Evolutionary conservation across 2,888 invertebrate species (phyloP), one percentile per base, ranked within the genome.

Genomic region (Phortica magna): DNA sequence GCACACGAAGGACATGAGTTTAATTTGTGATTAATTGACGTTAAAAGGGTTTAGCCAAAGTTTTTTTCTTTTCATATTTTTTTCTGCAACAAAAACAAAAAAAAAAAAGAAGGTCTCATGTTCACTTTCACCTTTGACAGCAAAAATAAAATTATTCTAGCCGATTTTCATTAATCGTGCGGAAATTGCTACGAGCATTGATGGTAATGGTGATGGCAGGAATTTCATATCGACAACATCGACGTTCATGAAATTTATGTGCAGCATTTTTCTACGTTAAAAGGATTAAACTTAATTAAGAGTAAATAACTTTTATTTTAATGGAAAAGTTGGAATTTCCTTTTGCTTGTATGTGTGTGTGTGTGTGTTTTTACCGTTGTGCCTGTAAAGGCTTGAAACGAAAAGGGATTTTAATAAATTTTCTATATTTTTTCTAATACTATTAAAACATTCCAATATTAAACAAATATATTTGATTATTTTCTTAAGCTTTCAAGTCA

Each of bases 1-100:
- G 77, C 82, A 31, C 87, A 84, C 82, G 48, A 61, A 41, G 65
- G 31, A 71, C 70, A 71, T 71, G 70, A 83, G 87, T 83, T 85
- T 85, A 85, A 85, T 85, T 85, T 85, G 88, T 85, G 88, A 88
- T 85, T 85, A 85, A 85, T 85, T 85, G 85, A 85, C 88, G 87
- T 88, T 85, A 87, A 85, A 85, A 85, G 85, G 88, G 85, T 88
- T 88, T 85, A 85, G 83, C 87, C 80, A 19, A 53, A 55, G 22
- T 71, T 70, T 17, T 55, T 55, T n/a, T 65, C 14, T 65, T 12
- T 65, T 39, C 39, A 31, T 41, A 5, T 2, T 59, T 59, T 12
- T 4, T n/a, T 59, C 65, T 65, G 65, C n/a, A 6, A n/a, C 17
- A 17, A 31, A 65, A 41, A 31, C 9, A 68, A 68, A 67, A 67